These are phyloP conservation scores for Zosterops lateralis DNA, from an alignment of 2,113 vertebrate genomes.

Conservation along the genomic window DNA sequence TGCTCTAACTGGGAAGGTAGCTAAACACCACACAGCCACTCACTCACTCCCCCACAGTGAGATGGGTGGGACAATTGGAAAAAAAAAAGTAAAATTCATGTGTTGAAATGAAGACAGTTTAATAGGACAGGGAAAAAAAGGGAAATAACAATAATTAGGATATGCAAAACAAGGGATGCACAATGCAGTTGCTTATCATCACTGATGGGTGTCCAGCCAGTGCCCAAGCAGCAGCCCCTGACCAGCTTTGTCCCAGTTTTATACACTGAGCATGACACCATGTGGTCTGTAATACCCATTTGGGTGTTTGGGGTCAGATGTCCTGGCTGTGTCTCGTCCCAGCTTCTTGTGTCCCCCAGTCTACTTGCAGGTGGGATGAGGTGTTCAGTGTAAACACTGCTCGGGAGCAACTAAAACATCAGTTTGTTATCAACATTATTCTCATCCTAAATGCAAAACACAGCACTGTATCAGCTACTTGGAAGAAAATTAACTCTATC, in stretches of 20 bases:
- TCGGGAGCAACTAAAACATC: not conserved
- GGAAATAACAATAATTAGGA: not conserved
- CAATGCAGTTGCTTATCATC: not conserved
- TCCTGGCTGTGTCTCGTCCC: not conserved
- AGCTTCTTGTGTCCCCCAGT: not conserved
- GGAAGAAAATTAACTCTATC: not conserved
- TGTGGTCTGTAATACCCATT: not conserved
- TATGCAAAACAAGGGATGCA: not conserved
- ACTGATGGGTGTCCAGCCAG: not conserved
- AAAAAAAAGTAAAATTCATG: not conserved
- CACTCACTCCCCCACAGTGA: not conserved
- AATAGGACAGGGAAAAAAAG: not conserved
- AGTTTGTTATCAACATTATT: not conserved
- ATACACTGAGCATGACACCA: not conserved
- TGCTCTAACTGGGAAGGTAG: not conserved
- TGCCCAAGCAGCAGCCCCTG: not conserved
- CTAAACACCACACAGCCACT: not conserved
- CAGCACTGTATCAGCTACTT: not conserved
- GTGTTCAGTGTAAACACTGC: not conserved
- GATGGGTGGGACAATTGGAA: not conserved
- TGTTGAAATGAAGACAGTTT: not conserved
- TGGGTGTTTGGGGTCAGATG: not conserved
- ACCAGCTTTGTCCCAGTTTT: not conserved
- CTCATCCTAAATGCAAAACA: not conserved
- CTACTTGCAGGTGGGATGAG: not conserved